Percentiles rank a stretch among this genome's conserved stretches.
These are phyloP conservation scores for Melipona quadrifasciata DNA, from an alignment of 1,140 invertebrate genomes.

Conservation along the genomic window DNA sequence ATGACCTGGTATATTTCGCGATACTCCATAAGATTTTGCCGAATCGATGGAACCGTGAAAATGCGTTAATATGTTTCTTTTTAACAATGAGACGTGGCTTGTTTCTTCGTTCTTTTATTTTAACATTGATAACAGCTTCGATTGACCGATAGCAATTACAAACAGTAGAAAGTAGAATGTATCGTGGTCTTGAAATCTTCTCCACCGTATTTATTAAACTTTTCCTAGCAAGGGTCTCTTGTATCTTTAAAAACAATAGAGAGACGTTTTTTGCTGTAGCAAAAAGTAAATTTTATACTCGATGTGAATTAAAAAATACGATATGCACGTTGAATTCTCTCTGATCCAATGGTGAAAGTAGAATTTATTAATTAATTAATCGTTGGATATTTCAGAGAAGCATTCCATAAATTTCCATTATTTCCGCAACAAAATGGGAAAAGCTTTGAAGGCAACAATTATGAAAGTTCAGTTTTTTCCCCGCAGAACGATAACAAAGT, in stretches of 20 bases:
- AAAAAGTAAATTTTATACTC: neutral
- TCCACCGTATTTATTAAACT: neutral
- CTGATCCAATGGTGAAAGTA: neutral
- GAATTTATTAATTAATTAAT: neutral
- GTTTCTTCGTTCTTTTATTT: neutral
- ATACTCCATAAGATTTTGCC: neutral
- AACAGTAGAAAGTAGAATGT: too few relatives aligned
- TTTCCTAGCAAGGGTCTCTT: neutral
- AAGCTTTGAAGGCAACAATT: neutral
- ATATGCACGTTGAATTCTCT: too few relatives aligned
- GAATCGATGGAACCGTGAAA: neutral
- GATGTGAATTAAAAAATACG: neutral
- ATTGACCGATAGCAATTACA: neutral
- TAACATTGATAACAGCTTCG: neutral
- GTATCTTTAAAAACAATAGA: neutral
- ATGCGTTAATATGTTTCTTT: neutral
- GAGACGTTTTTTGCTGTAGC: neutral
- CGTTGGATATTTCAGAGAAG: neutral
- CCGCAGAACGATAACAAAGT: constrained; percentile 3
- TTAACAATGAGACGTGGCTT: neutral
- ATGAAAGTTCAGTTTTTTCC: neutral
- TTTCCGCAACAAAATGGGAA: neutral
- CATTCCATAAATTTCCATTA: neutral
- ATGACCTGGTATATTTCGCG: neutral
- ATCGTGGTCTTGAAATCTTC: neutral